Conservation (phyloP, 2,113 vertebrate genomes). For the Siphamia tubifer region DNA sequence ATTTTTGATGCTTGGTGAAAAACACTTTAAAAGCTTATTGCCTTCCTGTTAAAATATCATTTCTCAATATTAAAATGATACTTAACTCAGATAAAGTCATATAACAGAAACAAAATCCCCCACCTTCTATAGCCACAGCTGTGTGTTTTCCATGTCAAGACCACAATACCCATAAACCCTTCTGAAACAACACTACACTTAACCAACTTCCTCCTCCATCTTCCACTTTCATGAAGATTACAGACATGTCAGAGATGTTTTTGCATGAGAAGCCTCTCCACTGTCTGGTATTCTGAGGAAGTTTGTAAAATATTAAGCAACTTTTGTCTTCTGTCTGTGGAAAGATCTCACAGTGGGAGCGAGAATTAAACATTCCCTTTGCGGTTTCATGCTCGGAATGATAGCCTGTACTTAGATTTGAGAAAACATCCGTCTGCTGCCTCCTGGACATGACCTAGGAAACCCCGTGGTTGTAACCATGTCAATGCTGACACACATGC, state of each 20-base stretch:
- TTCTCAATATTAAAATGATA: no score
- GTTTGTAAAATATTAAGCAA: not conserved
- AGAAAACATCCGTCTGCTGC: constrained; percentile 46
- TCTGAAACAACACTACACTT: not conserved
- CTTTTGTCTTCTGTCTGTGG: not conserved
- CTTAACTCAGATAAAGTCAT: no score
- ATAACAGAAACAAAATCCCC: not conserved
- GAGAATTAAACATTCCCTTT: not conserved
- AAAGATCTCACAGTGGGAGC: not conserved
- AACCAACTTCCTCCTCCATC: constrained; percentile 23
- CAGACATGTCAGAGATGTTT: not conserved
- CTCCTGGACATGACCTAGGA: constrained; percentile 50
- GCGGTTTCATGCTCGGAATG: constrained; percentile 19
- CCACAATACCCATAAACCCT: constrained; percentile 24
- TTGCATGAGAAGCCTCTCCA: not conserved
- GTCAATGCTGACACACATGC: constrained; percentile 28
- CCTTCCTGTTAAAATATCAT: no score
- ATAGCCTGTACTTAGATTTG: constrained; percentile 2
- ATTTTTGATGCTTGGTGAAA: no score
- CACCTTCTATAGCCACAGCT: not conserved
- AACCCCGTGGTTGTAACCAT: constrained; percentile 60
- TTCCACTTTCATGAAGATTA: not conserved
- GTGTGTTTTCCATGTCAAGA: constrained; percentile 1
- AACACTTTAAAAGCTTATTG: no score
- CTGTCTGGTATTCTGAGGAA: not conserved